phyloP scores from a whole-genome alignment of 2,113 vertebrate species.

The Pedionomus torquatus region DNA sequence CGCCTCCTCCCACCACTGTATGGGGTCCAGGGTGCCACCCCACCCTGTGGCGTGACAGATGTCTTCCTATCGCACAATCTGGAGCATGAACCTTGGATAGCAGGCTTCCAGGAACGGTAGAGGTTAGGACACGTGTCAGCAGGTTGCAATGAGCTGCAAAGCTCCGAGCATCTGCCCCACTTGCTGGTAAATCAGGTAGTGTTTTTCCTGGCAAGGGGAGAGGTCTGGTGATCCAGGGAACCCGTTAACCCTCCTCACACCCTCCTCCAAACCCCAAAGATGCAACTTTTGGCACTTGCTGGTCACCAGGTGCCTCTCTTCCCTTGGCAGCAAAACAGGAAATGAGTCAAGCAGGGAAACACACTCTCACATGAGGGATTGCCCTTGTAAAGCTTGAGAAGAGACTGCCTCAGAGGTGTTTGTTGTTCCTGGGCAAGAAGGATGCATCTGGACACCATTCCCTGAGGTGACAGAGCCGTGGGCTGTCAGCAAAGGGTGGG shows the following conservation, averaged over 20 bases:
- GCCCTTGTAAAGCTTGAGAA: not conserved
- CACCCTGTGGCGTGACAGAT: not conserved
- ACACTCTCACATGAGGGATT: not conserved
- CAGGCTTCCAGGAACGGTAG: not conserved
- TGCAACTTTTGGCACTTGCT: not conserved
- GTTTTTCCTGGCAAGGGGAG: not conserved
- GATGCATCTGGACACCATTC: not conserved
- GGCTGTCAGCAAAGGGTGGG: not conserved
- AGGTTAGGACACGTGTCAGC: not conserved
- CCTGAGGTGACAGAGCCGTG: not conserved
- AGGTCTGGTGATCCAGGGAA: not conserved
- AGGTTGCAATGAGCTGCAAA: not conserved
- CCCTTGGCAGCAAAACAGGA: not conserved
- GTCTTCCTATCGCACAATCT: not conserved
- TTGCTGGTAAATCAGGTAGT: not conserved
- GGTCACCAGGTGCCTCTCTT: not conserved
- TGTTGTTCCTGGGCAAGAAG: not conserved
- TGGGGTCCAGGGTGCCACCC: not conserved
- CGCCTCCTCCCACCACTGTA: rapidly evolving
- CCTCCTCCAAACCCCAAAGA: not conserved
- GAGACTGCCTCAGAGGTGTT: not conserved
- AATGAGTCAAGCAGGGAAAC: constrained; percentile 9
- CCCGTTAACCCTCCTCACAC: not conserved
- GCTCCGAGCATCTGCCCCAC: not conserved
- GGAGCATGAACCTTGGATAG: not conserved